These are phyloP conservation scores for Plestiodon gilberti DNA, from an alignment of 2,113 vertebrate genomes.

Conservation along the genomic window DNA sequence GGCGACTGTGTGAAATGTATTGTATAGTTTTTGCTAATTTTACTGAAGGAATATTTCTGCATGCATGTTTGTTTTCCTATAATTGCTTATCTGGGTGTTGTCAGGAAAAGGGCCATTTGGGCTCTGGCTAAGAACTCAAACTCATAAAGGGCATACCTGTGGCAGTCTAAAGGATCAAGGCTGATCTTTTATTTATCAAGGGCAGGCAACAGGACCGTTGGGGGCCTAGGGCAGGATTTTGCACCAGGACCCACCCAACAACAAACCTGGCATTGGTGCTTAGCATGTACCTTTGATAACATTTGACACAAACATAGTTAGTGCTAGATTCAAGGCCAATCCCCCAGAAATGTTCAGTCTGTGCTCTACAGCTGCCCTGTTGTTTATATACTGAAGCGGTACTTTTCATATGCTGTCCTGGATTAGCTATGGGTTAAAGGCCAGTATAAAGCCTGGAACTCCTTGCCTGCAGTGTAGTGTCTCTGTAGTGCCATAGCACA, in stretches of 20 bases:
- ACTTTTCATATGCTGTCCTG: neutral
- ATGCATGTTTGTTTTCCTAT: constrained; percentile 20
- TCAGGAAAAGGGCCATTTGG: too few relatives aligned
- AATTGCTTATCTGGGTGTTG: too few relatives aligned
- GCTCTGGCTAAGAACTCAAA: too few relatives aligned
- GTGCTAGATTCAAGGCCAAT: neutral
- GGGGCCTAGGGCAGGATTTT: neutral
- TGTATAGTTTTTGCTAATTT: constrained; percentile 6
- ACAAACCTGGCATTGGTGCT: neutral
- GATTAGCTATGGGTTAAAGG: neutral
- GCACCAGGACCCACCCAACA: constrained; percentile 21
- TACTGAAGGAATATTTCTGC: constrained; percentile 20
- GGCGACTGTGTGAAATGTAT: neutral
- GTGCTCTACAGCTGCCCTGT: neutral
- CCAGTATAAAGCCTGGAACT: neutral
- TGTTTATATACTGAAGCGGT: neutral
- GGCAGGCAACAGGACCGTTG: too few relatives aligned
- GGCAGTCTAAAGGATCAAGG: too few relatives aligned
- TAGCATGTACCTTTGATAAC: neutral
- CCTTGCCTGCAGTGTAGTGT: neutral
- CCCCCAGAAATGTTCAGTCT: too few relatives aligned
- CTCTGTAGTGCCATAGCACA: neutral
- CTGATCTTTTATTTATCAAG: constrained; percentile 18
- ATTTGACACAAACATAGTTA: neutral
- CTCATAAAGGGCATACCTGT: too few relatives aligned